A percentile compares a stretch with the other conserved stretches of the same genome.
phyloP scores from a whole-genome alignment of 2,888 invertebrate species.

The Lasius platythorax region DNA sequence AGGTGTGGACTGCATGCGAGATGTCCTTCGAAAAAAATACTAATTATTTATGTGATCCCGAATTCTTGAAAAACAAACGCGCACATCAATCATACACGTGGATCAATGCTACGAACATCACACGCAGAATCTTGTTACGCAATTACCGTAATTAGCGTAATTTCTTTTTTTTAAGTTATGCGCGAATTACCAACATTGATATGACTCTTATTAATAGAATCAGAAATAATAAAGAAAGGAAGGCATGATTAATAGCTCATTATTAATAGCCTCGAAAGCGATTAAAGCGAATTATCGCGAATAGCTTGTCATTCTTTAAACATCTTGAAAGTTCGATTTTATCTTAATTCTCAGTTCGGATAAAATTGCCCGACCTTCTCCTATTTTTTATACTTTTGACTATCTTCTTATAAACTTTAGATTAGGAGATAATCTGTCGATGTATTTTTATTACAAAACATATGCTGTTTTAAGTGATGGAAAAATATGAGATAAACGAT shows the following conservation, averaged over 20 bases:
- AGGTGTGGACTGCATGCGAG: neutral
- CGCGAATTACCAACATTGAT: neutral
- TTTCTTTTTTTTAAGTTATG: neutral
- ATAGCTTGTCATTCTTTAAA: neutral
- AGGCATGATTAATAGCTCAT: neutral
- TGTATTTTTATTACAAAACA: neutral
- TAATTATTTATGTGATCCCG: conserved; percentile 28
- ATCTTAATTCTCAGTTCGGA: neutral
- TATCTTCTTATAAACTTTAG: neutral
- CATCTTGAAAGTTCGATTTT: neutral
- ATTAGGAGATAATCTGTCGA: neutral
- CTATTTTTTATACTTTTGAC: neutral
- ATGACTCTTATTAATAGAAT: neutral
- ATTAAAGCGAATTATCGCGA: neutral
- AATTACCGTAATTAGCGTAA: neutral
- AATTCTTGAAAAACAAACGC: neutral
- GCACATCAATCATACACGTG: conserved; percentile 34
- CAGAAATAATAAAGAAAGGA: too few relatives aligned
- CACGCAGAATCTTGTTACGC: neutral
- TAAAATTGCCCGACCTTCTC: neutral
- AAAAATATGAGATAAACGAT: conserved; percentile 3
- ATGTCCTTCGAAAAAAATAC: conserved; percentile 28
- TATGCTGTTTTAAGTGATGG: neutral
- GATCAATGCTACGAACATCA: neutral
- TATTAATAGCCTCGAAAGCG: neutral